These are phyloP conservation scores for Dreissena polymorpha DNA, from an alignment of 1,140 invertebrate genomes.

Conservation along the genomic window DNA sequence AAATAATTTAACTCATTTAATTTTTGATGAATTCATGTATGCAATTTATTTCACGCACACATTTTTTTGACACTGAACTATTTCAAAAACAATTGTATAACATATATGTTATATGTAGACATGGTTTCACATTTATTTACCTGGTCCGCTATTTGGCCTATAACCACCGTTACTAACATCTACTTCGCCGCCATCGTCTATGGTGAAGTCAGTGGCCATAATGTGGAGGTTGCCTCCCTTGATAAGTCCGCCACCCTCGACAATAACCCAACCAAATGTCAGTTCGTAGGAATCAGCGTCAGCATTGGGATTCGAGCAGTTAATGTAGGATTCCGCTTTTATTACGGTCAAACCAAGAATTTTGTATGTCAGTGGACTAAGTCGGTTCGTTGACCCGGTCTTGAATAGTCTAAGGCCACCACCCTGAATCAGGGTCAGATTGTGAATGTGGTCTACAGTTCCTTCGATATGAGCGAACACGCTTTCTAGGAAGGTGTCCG, in stretches of 20 bases:
- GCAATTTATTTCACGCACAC: no score
- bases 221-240: constrained; percentile 66
- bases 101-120: no score
- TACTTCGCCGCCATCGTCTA: constrained; percentile 70
- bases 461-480: constrained; percentile 71
- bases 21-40: no score
- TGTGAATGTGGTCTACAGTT: constrained; percentile 68
- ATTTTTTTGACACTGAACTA: no score
- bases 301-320: constrained; percentile 67
- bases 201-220: constrained; percentile 59
- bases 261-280: constrained; percentile 57
- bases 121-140: constrained; percentile 26
- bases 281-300: constrained; percentile 62
- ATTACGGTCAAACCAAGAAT: constrained; percentile 68
- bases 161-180: constrained; percentile 69
- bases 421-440: constrained; percentile 68
- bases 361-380: constrained; percentile 59
- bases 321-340: constrained; percentile 68
- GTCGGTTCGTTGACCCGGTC: constrained; percentile 66
- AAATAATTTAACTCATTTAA: no score
- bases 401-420: constrained; percentile 64
- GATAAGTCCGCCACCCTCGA: constrained; percentile 69
- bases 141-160: constrained; percentile 58
- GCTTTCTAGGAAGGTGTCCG: constrained; percentile 66
- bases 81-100: no score